Conservation (phyloP, 2,797 vertebrate genomes). For the Pantherophis alleghaniensis region DNA sequence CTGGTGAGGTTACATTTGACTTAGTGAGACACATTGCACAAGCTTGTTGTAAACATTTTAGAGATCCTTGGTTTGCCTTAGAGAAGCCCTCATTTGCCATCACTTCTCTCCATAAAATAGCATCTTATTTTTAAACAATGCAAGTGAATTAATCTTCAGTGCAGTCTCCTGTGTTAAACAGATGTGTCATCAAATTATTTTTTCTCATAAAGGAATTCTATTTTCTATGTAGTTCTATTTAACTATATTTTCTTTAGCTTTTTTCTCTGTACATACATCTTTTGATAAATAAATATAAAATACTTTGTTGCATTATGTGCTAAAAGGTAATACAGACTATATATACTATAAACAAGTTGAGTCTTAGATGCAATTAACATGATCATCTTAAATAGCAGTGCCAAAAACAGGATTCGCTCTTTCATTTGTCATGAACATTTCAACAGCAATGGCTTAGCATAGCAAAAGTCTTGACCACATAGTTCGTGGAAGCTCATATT, state of each 20-base stretch:
- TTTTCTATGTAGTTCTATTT: background rate
- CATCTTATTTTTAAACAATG: conserved; percentile 4
- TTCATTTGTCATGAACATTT: background rate
- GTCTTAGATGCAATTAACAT: conserved; percentile 56
- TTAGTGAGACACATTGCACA: background rate
- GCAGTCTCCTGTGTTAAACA: conserved; percentile 35
- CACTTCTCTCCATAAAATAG: conserved; percentile 36
- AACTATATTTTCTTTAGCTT: background rate
- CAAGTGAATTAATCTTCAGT: conserved; percentile 31
- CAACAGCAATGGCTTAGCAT: conserved; percentile 10
- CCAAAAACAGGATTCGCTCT: conserved; percentile 50
- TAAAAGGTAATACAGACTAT: conserved; percentile 44
- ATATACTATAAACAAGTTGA: conserved; percentile 53
- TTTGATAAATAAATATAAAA: conserved; percentile 53
- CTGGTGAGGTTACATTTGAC: background rate
- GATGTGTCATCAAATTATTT: conserved; percentile 48
- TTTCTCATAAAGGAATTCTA: conserved; percentile 26
- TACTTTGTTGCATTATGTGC: conserved; percentile 54
- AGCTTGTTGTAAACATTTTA: background rate
- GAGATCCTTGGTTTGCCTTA: conserved; percentile 34
- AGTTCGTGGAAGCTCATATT: conserved; percentile 38
- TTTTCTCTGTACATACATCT: conserved; percentile 40
- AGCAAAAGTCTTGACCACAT: conserved; percentile 31
- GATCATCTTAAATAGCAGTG: conserved; percentile 50
- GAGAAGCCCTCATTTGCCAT: conserved; percentile 32